Percentiles rank a stretch among this genome's conserved stretches.
phyloP scores from a whole-genome alignment of 1,140 invertebrate genomes.

The Microvelia longipes region DNA sequence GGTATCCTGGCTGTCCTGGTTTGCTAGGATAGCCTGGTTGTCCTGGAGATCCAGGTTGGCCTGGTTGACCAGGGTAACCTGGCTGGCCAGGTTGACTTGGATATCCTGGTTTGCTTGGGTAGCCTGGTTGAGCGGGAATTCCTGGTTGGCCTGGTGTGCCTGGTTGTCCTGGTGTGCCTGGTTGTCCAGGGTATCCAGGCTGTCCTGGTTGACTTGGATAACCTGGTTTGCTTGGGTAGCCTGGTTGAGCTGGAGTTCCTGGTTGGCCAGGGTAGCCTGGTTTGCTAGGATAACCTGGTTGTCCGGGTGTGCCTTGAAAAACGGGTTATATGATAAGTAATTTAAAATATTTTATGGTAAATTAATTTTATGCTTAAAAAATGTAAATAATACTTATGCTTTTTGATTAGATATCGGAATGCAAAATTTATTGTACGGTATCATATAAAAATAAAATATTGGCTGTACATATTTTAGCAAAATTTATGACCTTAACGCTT shows the following conservation, averaged over 20 bases:
- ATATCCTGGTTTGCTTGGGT: constrained; percentile 19
- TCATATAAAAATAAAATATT: no score
- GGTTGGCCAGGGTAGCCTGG: constrained; percentile 18
- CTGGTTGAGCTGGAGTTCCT: constrained; percentile 19
- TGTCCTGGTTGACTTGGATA: constrained; percentile 23
- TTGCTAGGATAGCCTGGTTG: constrained; percentile 15
- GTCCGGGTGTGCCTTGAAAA: no score
- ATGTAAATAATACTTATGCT: no score
- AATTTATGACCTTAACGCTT: no score
- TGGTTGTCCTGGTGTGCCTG: constrained; percentile 13
- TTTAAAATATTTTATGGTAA: no score
- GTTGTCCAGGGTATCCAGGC: constrained; percentile 18
- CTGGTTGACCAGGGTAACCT: constrained; percentile 13
- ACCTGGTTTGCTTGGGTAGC: constrained; percentile 24
- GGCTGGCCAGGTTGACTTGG: constrained; percentile 20
- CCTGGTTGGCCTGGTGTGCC: constrained; percentile 18
- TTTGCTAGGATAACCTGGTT: no score
- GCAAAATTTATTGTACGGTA: no score
- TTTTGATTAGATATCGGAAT: no score
- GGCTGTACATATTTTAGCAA: no score
- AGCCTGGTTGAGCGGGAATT: constrained; percentile 17
- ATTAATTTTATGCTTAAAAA: no score
- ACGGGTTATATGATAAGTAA: no score
- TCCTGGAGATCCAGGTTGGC: constrained; percentile 15
- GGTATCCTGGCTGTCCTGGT: constrained; percentile 8